Evolutionary conservation across 1,140 invertebrate species (phyloP).

Genomic region (Trypoxylus dichotomus): DNA sequence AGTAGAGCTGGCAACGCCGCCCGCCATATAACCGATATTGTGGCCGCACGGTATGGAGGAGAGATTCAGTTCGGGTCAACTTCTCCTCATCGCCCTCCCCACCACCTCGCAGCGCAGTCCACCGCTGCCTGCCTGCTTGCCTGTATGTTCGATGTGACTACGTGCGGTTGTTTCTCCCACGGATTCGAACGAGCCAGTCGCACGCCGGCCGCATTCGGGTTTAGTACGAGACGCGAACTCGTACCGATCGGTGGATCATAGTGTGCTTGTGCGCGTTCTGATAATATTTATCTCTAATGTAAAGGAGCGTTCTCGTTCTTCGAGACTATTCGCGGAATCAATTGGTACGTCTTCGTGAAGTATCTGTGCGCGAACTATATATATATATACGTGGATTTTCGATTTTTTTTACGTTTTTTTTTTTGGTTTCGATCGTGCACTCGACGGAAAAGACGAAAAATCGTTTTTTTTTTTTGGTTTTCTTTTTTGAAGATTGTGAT

Average conservation of each 20-base stretch:
- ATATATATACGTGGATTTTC: not conserved
- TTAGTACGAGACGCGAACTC: constrained; percentile 32
- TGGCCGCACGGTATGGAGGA: constrained; percentile 51
- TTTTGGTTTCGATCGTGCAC: not conserved
- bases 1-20: constrained; percentile 36
- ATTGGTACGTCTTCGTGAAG: not conserved
- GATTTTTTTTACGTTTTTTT: too few relatives aligned
- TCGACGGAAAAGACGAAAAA: not conserved
- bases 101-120: constrained; percentile 3
- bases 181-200: constrained; percentile 38
- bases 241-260: constrained; percentile 27
- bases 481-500: not conserved
- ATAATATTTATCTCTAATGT: not conserved
- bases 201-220: constrained; percentile 39
- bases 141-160: constrained; percentile 28
- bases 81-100: constrained; percentile 45
- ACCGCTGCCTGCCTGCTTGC: not conserved
- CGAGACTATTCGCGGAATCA: not conserved
- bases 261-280: not conserved
- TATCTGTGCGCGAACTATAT: not conserved
- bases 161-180: constrained; percentile 37
- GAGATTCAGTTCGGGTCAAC: constrained; percentile 49
- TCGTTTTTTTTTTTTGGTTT: not conserved
- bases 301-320: not conserved
- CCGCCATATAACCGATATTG: constrained; percentile 52